Percentiles rank a stretch among this genome's conserved stretches.
Conservation (phyloP, 1,140 invertebrate species). For the Trachymyrmex septentrionalis region DNA sequence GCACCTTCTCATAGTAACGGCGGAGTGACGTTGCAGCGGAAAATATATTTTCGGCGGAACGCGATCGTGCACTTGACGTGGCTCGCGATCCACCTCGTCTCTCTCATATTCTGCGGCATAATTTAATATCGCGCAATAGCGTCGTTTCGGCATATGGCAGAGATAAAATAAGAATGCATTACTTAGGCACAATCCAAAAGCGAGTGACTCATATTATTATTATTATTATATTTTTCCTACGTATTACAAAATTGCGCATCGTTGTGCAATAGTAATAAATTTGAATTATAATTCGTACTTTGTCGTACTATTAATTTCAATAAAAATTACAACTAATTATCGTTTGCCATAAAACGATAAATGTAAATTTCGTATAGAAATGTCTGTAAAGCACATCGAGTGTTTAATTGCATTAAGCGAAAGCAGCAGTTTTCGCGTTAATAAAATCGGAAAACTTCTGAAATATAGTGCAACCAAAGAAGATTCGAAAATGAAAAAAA, state of each 20-base stretch:
- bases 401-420: conserved; percentile 11
- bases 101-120: conserved; percentile 45
- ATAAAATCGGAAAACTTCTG: conserved; percentile 9
- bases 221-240: not conserved
- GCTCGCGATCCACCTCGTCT: conserved; percentile 27
- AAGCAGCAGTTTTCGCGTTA: not conserved
- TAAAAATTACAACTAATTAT: conserved; percentile 12
- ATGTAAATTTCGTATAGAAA: conserved; percentile 1
- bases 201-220: not conserved
- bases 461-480: not conserved
- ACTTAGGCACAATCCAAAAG: not conserved
- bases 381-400: not conserved
- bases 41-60: conserved; percentile 73
- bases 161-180: conserved; percentile 15
- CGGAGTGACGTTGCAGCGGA: conserved; percentile 68
- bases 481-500: not conserved
- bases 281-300: not conserved
- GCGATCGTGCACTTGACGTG: conserved; percentile 66
- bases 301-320: not conserved
- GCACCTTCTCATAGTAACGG: conserved; percentile 65
- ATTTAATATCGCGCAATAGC: conserved; percentile 65
- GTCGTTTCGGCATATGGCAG: not conserved
- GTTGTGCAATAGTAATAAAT: conserved; percentile 23
- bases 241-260: conserved; percentile 12
- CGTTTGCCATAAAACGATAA: not conserved